These are phyloP conservation scores for Falco columbarius DNA, from an alignment of 2,797 vertebrate genomes.

Conservation along the genomic window DNA sequence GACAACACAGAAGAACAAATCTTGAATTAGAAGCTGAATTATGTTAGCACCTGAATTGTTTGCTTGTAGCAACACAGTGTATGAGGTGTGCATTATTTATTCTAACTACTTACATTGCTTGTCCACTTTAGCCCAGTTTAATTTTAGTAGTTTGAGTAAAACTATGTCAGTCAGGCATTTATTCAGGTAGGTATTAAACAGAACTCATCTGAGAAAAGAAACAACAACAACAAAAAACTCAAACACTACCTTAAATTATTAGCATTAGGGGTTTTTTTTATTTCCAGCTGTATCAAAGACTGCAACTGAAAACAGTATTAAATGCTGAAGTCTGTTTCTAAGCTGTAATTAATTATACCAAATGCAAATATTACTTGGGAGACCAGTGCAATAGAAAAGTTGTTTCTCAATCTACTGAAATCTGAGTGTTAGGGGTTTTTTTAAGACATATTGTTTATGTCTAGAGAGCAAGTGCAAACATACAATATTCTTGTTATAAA, in stretches of 20 bases:
- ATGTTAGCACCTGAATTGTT: not conserved
- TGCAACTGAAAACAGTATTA: not conserved
- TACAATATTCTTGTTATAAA: not conserved
- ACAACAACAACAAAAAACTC: rapidly evolving
- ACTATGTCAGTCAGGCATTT: not conserved
- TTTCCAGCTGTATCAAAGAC: not conserved
- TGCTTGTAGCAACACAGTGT: not conserved
- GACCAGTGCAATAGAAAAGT: not conserved
- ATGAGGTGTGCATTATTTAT: not conserved
- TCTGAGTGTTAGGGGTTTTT: not conserved
- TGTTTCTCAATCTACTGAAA: not conserved
- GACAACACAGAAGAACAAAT: not conserved
- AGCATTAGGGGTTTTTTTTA: not conserved
- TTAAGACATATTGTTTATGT: not conserved
- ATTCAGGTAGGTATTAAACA: not conserved
- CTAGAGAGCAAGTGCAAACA: not conserved
- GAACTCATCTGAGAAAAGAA: not conserved
- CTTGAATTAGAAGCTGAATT: not conserved
- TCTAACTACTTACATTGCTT: not conserved
- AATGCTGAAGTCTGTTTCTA: not conserved
- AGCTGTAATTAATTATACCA: not conserved
- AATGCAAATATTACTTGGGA: not conserved
- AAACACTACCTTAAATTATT: not conserved
- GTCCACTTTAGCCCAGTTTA: not conserved
- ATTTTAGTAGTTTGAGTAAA: not conserved